A percentile compares a stretch with the other conserved stretches of the same genome.
Evolutionary conservation across 2,113 vertebrate species (phyloP).

Genomic region (Laticauda laticaudata): DNA sequence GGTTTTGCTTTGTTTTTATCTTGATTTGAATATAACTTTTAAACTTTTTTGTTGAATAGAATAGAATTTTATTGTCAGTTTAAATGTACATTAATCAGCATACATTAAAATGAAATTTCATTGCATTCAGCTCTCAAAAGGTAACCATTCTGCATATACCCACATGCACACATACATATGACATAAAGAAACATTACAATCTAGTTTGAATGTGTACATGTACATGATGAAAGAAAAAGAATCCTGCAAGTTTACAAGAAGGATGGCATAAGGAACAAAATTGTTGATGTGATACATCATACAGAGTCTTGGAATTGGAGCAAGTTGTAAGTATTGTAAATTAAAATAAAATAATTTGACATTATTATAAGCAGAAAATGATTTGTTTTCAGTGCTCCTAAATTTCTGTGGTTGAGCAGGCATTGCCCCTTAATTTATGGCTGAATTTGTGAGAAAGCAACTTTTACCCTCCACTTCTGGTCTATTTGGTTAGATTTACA

Average conservation of each 20-base stretch:
- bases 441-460: not conserved
- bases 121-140: too few relatives aligned
- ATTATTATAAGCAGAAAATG: not conserved
- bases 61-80: too few relatives aligned
- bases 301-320: not conserved
- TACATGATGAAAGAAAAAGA: too few relatives aligned
- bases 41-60: not conserved
- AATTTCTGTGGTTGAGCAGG: not conserved
- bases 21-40: not conserved
- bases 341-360: not conserved
- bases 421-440: not conserved
- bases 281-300: not conserved
- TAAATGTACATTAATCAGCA: too few relatives aligned
- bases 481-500: not conserved
- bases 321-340: not conserved
- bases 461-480: too few relatives aligned
- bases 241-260: too few relatives aligned
- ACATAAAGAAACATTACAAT: too few relatives aligned
- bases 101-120: too few relatives aligned
- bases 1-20: not conserved
- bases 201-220: too few relatives aligned
- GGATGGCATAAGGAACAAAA: too few relatives aligned
- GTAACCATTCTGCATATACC: too few relatives aligned
- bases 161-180: too few relatives aligned
- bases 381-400: not conserved